Evolutionary conservation across 2,888 invertebrate genomes (phyloP).

Genomic region (Melipona bicolor): DNA sequence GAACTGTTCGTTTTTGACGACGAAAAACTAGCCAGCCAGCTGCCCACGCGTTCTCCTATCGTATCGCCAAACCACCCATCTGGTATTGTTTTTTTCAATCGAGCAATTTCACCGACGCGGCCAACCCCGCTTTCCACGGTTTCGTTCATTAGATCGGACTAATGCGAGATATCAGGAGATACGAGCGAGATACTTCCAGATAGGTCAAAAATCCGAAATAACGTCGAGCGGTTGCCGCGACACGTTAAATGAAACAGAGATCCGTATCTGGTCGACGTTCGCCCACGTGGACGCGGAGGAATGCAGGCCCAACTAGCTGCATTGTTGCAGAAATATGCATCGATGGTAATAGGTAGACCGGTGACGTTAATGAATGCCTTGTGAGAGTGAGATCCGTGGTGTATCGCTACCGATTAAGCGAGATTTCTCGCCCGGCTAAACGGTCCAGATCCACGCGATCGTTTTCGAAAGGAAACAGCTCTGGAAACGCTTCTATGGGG

Average conservation of each 20-base stretch:
- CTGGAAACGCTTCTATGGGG: constrained; percentile 58
- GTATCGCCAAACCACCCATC: background rate
- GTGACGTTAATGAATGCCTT: constrained; percentile 69
- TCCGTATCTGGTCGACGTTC: constrained; percentile 52
- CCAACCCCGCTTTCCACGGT: background rate
- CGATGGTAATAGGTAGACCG: constrained; percentile 57
- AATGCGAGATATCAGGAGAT: constrained; percentile 27
- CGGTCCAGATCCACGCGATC: constrained; percentile 67
- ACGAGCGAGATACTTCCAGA: constrained; percentile 34
- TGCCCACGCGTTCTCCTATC: constrained; percentile 29
- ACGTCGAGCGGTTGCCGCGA: constrained; percentile 55
- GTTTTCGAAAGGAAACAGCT: constrained; percentile 59
- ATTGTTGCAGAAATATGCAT: constrained; percentile 65
- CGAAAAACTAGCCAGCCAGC: constrained; percentile 2
- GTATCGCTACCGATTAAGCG: constrained; percentile 62
- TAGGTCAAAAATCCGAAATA: constrained; percentile 49
- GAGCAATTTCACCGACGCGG: background rate
- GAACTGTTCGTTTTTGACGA: constrained; percentile 15
- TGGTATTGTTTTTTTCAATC: background rate
- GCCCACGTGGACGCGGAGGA: constrained; percentile 58
- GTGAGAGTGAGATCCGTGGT: constrained; percentile 52
- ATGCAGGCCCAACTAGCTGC: constrained; percentile 53
- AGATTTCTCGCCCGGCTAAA: constrained; percentile 53
- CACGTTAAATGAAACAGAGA: constrained; percentile 65
- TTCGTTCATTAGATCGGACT: constrained; percentile 24